Base-by-base conservation (phyloP, 2,888 invertebrate genomes). In the Tinea trinotella region DNA sequence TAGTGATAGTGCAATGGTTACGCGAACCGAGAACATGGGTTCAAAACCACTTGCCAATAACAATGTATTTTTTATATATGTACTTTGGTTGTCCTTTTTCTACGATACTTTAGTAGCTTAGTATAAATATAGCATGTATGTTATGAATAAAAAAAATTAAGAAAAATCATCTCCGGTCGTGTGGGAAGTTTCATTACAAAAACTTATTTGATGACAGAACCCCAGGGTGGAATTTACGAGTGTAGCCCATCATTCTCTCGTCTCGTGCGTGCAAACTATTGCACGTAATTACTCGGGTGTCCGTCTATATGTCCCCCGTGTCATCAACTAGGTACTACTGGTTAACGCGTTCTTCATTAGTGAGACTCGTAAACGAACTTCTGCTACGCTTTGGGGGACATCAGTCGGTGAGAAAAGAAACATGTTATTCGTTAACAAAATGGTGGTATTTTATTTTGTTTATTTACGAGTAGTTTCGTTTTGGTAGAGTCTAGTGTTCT, bases 261-360 rank as follows among this genome's bases (percentile, higher is more conserved):
- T 78, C 20, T 19, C 20, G 54, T 54, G 54, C 49, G 50, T 35
- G 50, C 71, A 72, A 69, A 79, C 80, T 76, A 79, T 81, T 74
- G 74, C 76, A 74, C 81, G 81, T 83, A 84, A 84, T 84, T 84
- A 84, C 82, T 80, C 78, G 76, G 50, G 74, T 76, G 80, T 76
- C 80, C 77, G 72, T 63, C 60, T 46, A 10, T 17, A 6, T 22
- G 50, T 24, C 50, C 24, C 24, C 20, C 24, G 24, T 13, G 50
- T 50, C 24, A 15, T 24, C 50, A 22, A 24, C 50, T 19, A n/a
- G n/a, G n/a, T n/a, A 20, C 24, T 13, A 7, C 10, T 13, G 24
- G n/a, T 13, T 24, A 24, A 81, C 71, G 68, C 66, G 64, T 62
- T 72, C 70, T 83, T 84, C 83, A 83, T 84, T 84, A 84, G 81